These are phyloP conservation scores for Mechanitis messenoides DNA, from an alignment of 2,888 invertebrate genomes.

Conservation along the genomic window DNA sequence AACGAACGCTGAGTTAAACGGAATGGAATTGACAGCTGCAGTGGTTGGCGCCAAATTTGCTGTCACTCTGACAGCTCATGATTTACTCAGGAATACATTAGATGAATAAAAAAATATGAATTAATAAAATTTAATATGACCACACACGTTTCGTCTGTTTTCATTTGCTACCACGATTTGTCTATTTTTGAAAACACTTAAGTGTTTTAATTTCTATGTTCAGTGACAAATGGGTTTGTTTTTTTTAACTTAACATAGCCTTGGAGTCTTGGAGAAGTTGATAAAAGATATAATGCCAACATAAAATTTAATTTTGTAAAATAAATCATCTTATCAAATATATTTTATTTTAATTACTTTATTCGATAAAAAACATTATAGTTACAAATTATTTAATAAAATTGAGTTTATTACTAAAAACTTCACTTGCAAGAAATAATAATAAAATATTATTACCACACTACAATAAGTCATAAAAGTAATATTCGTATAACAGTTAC, in stretches of 20 bases:
- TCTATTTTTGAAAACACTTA: too few relatives aligned
- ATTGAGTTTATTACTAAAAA: too few relatives aligned
- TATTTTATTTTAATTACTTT: too few relatives aligned
- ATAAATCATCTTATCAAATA: slow-evolving; percentile 3
- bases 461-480: too few relatives aligned
- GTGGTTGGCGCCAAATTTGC: slow-evolving; percentile 58
- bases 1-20: slow-evolving; percentile 39
- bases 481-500: too few relatives aligned
- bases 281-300: slow-evolving; percentile 22
- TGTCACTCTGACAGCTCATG: slow-evolving; percentile 57
- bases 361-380: too few relatives aligned
- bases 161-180: slow-evolving; percentile 7
- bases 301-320: slow-evolving; percentile 20
- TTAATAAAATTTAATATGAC: slow-evolving; percentile 27
- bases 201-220: too few relatives aligned
- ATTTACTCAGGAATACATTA: slow-evolving; percentile 53
- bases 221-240: too few relatives aligned
- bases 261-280: slow-evolving; percentile 6
- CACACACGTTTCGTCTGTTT: slow-evolving; percentile 6
- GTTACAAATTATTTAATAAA: too few relatives aligned
- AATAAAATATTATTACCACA: too few relatives aligned
- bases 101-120: slow-evolving; percentile 45
- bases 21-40: slow-evolving; percentile 40
- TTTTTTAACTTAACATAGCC: too few relatives aligned
- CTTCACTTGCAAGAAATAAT: too few relatives aligned